Evolutionary conservation across 2,888 invertebrate species (phyloP).

Genomic region (Nymphalis polychloros): DNA sequence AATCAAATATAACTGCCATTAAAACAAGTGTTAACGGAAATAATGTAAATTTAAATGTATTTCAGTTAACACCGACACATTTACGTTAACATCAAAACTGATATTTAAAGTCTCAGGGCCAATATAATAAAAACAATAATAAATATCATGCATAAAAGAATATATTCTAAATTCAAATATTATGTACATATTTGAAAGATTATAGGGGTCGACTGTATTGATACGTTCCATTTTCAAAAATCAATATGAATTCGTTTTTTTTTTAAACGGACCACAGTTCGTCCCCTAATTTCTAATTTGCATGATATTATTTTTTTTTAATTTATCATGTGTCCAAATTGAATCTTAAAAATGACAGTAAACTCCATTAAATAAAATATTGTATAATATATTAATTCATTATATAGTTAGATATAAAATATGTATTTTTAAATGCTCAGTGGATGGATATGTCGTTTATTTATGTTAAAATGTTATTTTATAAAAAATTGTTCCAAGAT

Average conservation of each 20-base stretch:
- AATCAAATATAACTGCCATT: not conserved
- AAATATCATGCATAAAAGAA: not conserved
- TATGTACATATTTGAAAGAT: no score
- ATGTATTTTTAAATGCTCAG: constrained; percentile 44
- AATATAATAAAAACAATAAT: not conserved
- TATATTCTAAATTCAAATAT: no score
- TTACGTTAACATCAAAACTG: not conserved
- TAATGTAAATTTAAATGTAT: constrained; percentile 7
- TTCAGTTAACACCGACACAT: constrained; percentile 1
- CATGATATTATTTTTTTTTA: not conserved
- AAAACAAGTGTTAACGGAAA: constrained; percentile 18
- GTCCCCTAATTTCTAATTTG: not conserved
- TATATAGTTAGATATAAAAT: constrained; percentile 21
- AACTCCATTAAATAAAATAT: constrained; percentile 19
- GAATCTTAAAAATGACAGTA: constrained; percentile 24
- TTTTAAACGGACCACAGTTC: no score
- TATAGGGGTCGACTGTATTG: no score
- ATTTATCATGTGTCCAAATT: constrained; percentile 16
- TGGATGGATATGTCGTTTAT: constrained; percentile 45
- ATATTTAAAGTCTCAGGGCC: not conserved
- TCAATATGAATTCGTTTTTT: no score
- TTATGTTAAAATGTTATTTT: constrained; percentile 72
- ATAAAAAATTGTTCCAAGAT: constrained; percentile 63
- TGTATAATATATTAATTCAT: constrained; percentile 17
- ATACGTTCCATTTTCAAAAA: no score